These are phyloP conservation scores for Menidia menidia DNA, from an alignment of 2,797 vertebrate species.

Conservation along the genomic window DNA sequence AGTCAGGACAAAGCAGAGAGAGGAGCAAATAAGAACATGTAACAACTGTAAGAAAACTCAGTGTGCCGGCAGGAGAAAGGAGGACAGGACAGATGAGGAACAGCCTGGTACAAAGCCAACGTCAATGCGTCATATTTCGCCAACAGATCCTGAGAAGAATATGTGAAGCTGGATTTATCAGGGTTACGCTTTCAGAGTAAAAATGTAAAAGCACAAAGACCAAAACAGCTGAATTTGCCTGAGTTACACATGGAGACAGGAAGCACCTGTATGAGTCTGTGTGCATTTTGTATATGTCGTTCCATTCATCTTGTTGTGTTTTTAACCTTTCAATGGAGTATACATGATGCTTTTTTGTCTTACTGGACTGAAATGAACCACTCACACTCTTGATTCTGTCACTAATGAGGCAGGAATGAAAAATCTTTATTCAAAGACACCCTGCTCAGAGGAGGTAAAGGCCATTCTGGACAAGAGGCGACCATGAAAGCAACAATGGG, in stretches of 20 bases:
- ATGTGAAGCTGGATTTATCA: constrained; percentile 74
- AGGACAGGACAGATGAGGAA: constrained; percentile 63
- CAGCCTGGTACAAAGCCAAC: too few relatives aligned
- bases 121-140: constrained; percentile 67
- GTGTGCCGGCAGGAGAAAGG: constrained; percentile 36
- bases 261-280: constrained; percentile 45
- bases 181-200: constrained; percentile 63
- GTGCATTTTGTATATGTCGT: neutral
- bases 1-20: constrained; percentile 42
- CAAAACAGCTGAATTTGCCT: constrained; percentile 49
- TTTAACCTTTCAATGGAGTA: constrained; percentile 50
- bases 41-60: constrained; percentile 32
- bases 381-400: constrained; percentile 69
- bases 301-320: constrained; percentile 5
- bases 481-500: constrained; percentile 70
- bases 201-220: constrained; percentile 54
- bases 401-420: constrained; percentile 61
- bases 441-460: constrained; percentile 64
- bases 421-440: constrained; percentile 68
- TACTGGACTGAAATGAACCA: constrained; percentile 48
- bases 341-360: constrained; percentile 33
- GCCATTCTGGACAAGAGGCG: constrained; percentile 61
- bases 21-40: constrained; percentile 19
- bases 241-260: constrained; percentile 30
- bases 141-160: constrained; percentile 59